Evolutionary conservation across 2,797 vertebrate genomes (phyloP), one percentile per base, ranked within the genome.

Genomic region (Takifugu rubripes): DNA sequence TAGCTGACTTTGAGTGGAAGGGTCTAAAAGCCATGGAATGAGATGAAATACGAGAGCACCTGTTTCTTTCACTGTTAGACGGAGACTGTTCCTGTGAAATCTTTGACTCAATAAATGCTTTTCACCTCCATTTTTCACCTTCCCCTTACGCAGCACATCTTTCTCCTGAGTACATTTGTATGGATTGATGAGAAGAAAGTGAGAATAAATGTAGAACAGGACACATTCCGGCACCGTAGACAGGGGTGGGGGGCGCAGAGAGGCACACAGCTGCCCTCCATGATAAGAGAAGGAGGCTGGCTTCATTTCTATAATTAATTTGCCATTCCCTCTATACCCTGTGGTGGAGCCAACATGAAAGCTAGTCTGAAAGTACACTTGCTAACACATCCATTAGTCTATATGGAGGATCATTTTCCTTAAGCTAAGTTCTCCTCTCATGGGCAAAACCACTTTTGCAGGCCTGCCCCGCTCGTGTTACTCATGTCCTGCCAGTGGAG

Each of bases 221-320:
- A 72, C 66, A 76, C 60, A 73, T 82, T 81, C 68, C 72, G 62
- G 42, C 31, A 12, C 54, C 52, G 70, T 10, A 61, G 72, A 69
- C 48, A 55, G 63, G 58, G 59, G 48, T 44, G 69, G 76, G 66
- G 15, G 51, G 66, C 71, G 48, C 25, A 54, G 54, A 68, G 67
- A 43, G 66, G 69, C 60, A 55, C 62, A 63, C 82, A 83, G 83
- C 86, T 87, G 84, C 82, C 84, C 86, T 70, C 70, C 63, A 66
- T 71, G 87, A 90, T 89, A 85, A 88, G 86, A 82, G 77, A 77
- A 77, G 64, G 78, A 82, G 84, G 79, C 75, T 83, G 79, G 77
- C 81, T 89, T 88, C 77, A 83, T 87, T 89, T 84, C 84, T 85
- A 80, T 87, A 89, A 91, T 91, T 89, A 88, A 89, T 90, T 90